Percentiles rank a stretch among this genome's conserved stretches.
Evolutionary conservation across 2,888 invertebrate species (phyloP).

Genomic region (Periphyllus acericola): DNA sequence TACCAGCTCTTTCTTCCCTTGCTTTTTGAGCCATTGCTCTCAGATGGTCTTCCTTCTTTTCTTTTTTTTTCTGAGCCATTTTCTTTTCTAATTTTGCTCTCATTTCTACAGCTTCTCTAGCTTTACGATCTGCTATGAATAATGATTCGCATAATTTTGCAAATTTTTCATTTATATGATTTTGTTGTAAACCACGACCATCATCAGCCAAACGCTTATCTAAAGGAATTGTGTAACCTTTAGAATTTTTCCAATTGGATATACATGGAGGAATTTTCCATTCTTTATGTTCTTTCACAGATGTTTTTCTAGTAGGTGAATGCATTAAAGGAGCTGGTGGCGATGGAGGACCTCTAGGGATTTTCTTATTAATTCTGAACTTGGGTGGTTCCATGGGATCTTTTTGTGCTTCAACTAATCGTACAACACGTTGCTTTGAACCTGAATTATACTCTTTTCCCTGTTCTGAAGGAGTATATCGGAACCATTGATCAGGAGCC

Average conservation of each 20-base stretch:
- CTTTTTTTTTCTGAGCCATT: constrained; percentile 97
- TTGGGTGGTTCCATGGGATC: constrained; percentile 99
- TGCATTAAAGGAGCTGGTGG: constrained; percentile 99
- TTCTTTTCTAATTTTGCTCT: constrained; percentile 95
- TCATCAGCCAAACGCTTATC: constrained; percentile 98
- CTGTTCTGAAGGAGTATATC: constrained; percentile 98
- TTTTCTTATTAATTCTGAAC: constrained; percentile 97
- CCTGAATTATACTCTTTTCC: constrained; percentile 94
- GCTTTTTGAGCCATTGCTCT: constrained; percentile 93
- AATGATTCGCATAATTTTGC: constrained; percentile 97
- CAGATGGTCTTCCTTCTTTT: constrained; percentile 95
- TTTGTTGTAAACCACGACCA: constrained; percentile 94
- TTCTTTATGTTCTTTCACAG: constrained; percentile 98
- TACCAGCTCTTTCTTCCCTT: constrained; percentile 92
- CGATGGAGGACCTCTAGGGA: constrained; percentile 97
- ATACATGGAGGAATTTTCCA: constrained; percentile 99
- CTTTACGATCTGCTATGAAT: constrained; percentile 97
- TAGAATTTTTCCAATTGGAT: constrained; percentile 99
- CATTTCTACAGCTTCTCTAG: constrained; percentile 96
- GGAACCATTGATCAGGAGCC: constrained; percentile 95
- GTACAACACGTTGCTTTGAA: constrained; percentile 96
- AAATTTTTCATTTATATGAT: constrained; percentile 99
- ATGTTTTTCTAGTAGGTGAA: constrained; percentile 92
- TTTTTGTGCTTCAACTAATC: constrained; percentile 91
- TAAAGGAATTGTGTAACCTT: constrained; percentile 96